Evolutionary conservation across 1,140 invertebrate genomes (phyloP).

Genomic region (Papilio aristodemus): DNA sequence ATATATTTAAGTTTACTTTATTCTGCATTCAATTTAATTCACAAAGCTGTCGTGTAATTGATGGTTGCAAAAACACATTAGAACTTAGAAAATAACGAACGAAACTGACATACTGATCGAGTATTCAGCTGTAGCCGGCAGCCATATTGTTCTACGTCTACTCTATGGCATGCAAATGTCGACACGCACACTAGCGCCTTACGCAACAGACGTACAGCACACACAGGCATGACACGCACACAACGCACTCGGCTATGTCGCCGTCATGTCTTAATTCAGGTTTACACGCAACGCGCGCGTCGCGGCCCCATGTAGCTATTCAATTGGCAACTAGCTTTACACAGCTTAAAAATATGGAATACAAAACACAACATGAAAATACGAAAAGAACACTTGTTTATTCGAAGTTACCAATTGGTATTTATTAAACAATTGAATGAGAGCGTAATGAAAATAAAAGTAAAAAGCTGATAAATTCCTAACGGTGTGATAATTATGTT

Average conservation of each 20-base stretch:
- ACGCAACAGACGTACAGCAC: constrained; percentile 32
- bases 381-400: too few relatives aligned
- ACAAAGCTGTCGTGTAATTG: constrained; percentile 1
- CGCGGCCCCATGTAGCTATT: constrained; percentile 44
- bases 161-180: constrained; percentile 58
- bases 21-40: too few relatives aligned
- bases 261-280: constrained; percentile 27
- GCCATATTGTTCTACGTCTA: constrained; percentile 57
- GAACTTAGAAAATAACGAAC: constrained; percentile 24
- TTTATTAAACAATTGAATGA: too few relatives aligned
- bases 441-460: too few relatives aligned
- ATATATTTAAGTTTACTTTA: too few relatives aligned
- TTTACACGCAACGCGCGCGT: constrained; percentile 29
- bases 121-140: constrained; percentile 52
- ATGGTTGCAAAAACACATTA: constrained; percentile 24
- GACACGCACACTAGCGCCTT: constrained; percentile 39
- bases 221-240: constrained; percentile 36
- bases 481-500: too few relatives aligned
- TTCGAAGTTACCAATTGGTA: too few relatives aligned
- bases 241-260: constrained; percentile 26
- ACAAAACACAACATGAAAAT: neutral
- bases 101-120: constrained; percentile 65
- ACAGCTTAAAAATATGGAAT: neutral
- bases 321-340: neutral
- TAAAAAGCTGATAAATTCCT: too few relatives aligned